Percentiles rank a stretch among this genome's conserved stretches.
Conservation (phyloP, 2,113 vertebrate genomes). For the Nothoprocta pentlandii region DNA sequence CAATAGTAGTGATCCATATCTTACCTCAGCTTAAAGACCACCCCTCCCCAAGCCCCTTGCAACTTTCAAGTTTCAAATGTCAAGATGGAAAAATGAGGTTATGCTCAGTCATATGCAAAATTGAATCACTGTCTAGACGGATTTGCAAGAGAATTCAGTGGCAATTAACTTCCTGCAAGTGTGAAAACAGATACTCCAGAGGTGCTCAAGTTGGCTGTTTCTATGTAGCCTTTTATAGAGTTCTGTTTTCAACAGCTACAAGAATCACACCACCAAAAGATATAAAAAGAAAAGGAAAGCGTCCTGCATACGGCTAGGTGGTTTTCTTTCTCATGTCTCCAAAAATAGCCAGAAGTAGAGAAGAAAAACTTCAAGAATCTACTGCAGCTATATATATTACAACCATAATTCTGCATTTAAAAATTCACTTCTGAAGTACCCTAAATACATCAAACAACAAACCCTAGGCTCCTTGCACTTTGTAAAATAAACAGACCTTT, state of each 20-base stretch:
- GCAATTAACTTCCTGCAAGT: background rate
- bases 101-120: background rate
- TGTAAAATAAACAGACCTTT: background rate
- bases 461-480: background rate
- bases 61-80: background rate
- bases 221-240: background rate
- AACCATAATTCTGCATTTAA: background rate
- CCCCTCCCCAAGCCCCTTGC: background rate
- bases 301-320: background rate
- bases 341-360: background rate
- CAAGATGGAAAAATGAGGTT: background rate
- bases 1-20: background rate
- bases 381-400: accelerated
- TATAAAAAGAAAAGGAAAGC: background rate
- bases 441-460: background rate
- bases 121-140: background rate
- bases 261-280: background rate
- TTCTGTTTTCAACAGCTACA: accelerated
- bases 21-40: background rate
- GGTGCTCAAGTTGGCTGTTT: background rate
- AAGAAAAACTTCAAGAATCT: background rate
- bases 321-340: background rate
- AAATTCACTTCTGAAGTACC: accelerated
- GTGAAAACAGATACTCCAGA: background rate
- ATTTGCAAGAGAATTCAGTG: background rate